Conservation (phyloP, 2,113 vertebrate species). For the Lepus americanus region DNA sequence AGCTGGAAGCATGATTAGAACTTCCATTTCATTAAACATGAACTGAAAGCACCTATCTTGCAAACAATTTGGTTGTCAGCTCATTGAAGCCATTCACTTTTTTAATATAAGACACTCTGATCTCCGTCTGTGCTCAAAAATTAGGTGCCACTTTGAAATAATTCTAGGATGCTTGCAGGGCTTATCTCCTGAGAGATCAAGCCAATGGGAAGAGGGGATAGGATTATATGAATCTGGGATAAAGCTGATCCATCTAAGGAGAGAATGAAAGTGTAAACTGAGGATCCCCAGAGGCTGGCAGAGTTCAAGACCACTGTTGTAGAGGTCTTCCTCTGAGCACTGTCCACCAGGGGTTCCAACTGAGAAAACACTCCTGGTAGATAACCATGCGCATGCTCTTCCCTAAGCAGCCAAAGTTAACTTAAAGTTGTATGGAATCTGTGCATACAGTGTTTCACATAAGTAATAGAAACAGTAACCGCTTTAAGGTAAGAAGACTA, state of each 20-base stretch:
- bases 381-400: background rate
- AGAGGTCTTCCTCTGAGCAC: background rate
- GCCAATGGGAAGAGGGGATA: fast-evolving
- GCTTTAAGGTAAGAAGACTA: background rate
- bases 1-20: background rate
- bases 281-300: background rate
- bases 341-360: background rate
- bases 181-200: background rate
- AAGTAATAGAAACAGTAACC: background rate
- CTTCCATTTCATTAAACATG: background rate
- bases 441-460: no score
- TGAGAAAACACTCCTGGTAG: background rate
- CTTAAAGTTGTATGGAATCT: background rate
- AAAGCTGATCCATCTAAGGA: background rate
- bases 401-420: background rate
- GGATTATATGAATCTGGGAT: background rate
- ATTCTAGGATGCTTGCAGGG: background rate
- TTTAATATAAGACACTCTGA: background rate
- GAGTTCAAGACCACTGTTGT: background rate
- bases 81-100: background rate
- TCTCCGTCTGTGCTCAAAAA: background rate
- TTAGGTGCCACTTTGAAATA: background rate
- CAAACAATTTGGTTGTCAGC: background rate
- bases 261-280: background rate
- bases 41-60: background rate